Evolutionary conservation across 2,888 invertebrate species (phyloP).

Genomic region (Volucella inanis): DNA sequence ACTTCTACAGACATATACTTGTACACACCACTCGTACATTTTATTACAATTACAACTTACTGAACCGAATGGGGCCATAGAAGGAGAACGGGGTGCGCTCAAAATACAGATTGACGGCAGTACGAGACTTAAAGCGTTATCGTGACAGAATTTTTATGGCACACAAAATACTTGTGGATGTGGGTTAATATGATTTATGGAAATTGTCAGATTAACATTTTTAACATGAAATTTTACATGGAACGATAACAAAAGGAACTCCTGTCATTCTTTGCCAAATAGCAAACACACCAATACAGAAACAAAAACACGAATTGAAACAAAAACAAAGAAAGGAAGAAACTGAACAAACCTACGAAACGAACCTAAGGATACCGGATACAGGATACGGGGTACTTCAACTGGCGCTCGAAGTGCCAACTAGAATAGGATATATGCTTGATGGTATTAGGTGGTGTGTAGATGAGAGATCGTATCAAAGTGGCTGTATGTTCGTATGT

Average conservation of each 20-base stretch:
- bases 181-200: conserved; percentile 76
- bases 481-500: not conserved
- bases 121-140: conserved; percentile 48
- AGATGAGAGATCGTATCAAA: not conserved
- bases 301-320: conserved; percentile 1
- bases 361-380: too few species aligned
- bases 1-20: conserved; percentile 3
- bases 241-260: conserved; percentile 64
- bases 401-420: too few species aligned
- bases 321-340: not conserved
- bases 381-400: too few species aligned
- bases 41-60: conserved; percentile 50
- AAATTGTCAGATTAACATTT: conserved; percentile 76
- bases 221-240: conserved; percentile 71
- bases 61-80: conserved; percentile 9
- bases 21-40: conserved; percentile 45
- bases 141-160: conserved; percentile 57
- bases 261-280: conserved; percentile 47
- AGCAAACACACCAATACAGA: conserved; percentile 26
- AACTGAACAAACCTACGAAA: too few species aligned
- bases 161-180: conserved; percentile 65
- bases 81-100: too few species aligned
- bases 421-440: not conserved
- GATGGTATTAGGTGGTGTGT: not conserved
- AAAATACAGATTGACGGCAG: not conserved